Evolutionary conservation across 2,888 invertebrate species (phyloP), one percentile per base, ranked within the genome.

Genomic region (Meliscaeva auricollis): DNA sequence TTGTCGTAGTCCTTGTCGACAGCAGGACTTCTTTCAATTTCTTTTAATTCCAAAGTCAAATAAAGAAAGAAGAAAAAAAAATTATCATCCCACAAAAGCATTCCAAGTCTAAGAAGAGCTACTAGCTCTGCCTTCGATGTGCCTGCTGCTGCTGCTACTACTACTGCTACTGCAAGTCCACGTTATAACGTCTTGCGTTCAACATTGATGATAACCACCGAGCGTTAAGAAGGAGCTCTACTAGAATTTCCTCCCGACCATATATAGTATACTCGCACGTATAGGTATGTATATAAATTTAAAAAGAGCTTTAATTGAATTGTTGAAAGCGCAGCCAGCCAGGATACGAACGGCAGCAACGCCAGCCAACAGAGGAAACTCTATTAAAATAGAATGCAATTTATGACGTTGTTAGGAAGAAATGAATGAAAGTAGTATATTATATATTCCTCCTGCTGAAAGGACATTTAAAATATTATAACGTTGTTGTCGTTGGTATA

Each of bases 321-420:
- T 66, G 75, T 54, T 68, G 75, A 75, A 84, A 84, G 79, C 70
- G 46, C 77, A 77, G 44, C 30, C 48, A 62, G 62, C 46, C 52
- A 80, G 74, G 74, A 75, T 22, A 62, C 26, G 46, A 41, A 68
- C 41, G 26, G 8, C 20, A 60, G 41, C 41, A 58, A 9, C 62
- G n/a, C 11, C 44, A n/a, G 41, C 0, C 35, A 48, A 15, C 30
- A 17, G 41, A 62, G 54, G 66, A 75, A 84, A 84, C 75, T 76
- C 70, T 80, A 80, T 84, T 80, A 84, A 84, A 84, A 84, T 66
- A 75, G 75, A 84, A 80, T 80, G 80, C 84, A 84, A 84, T 84
- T 84, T 84, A 84, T 84, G 84, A 80, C 68, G 64, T 84, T 79
- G 69, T 70, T 70, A 75, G 75, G 70, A 70, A 52, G 26, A 41